Conservation (phyloP, 2,888 invertebrate species). For the Phytoseiulus persimilis region DNA sequence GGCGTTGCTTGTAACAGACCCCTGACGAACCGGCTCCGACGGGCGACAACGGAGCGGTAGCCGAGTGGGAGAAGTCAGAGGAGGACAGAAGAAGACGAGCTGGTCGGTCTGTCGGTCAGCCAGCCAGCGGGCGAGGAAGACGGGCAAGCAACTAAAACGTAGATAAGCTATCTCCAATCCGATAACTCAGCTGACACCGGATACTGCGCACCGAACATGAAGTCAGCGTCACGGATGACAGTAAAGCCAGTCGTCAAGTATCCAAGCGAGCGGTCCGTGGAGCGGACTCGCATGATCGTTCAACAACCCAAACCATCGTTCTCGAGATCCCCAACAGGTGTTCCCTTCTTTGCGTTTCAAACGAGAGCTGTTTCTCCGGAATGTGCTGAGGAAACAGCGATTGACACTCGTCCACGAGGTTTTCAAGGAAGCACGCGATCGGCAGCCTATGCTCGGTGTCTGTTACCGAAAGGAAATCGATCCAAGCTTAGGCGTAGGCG, state of each 20-base stretch:
- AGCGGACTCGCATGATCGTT: neutral
- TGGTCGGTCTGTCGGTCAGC: neutral
- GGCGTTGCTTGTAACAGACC: neutral
- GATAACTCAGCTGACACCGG: neutral
- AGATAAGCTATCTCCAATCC: neutral
- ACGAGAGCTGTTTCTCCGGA: neutral
- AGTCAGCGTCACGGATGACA: neutral
- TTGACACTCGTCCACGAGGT: neutral
- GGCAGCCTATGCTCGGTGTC: neutral
- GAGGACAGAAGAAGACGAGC: neutral
- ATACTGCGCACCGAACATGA: neutral
- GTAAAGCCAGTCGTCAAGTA: neutral
- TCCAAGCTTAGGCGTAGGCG: too few species aligned
- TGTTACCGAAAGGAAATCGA: neutral
- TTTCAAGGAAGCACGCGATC: neutral
- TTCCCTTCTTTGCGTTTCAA: neutral
- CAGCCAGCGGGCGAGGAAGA: too few species aligned
- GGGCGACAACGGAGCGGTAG: neutral
- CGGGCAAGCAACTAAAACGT: neutral
- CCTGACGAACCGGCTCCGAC: neutral
- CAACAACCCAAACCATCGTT: neutral
- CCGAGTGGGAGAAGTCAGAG: neutral
- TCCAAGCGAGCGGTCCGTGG: neutral
- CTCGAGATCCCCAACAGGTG: neutral
- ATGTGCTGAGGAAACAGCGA: neutral